Conservation (phyloP, 1,140 invertebrate genomes). For the Aphis craccivora region DNA sequence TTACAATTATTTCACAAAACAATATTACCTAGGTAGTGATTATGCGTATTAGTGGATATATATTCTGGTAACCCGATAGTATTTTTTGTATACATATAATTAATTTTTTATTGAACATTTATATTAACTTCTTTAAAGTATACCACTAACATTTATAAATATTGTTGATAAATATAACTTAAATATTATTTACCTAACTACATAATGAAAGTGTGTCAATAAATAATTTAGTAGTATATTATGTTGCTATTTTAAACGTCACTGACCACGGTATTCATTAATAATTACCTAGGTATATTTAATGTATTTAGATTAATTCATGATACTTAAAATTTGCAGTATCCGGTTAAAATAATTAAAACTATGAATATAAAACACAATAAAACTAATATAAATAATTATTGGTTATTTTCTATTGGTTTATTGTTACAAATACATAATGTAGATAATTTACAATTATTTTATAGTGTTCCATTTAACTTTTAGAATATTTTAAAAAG, state of each 20-base stretch:
- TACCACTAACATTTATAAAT: neutral
- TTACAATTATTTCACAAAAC: no score
- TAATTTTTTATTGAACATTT: no score
- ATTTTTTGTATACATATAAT: neutral
- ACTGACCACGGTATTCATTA: no score
- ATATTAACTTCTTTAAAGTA: neutral
- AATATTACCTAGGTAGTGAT: no score
- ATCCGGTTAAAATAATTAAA: neutral
- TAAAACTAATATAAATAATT: neutral
- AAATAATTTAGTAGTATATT: neutral
- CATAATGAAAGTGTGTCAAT: neutral
- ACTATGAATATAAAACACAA: neutral
- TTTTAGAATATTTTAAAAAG: neutral
- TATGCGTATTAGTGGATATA: no score
- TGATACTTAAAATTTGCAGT: neutral
- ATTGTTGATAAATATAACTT: neutral
- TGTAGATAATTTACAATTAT: neutral
- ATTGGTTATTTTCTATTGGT: neutral
- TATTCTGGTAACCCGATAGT: neutral
- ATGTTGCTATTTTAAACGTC: neutral
- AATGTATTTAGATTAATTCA: neutral
- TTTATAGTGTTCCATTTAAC: neutral
- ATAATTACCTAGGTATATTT: neutral
- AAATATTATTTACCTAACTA: no score
- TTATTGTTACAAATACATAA: neutral